Conservation (phyloP, 2,113 vertebrate genomes). For the Calcarius ornatus region DNA sequence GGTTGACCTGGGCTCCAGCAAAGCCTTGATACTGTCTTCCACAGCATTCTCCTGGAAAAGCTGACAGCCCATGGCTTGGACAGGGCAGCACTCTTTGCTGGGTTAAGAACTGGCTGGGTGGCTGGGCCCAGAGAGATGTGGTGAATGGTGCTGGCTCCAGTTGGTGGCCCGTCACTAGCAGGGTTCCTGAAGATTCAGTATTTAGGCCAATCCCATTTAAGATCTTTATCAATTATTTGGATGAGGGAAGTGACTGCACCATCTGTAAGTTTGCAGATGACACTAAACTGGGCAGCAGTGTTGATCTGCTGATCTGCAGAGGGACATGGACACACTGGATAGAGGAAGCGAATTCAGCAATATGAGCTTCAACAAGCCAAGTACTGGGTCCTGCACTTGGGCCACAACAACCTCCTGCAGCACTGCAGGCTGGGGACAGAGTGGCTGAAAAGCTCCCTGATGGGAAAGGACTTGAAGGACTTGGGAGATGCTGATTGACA, state of each 20-base stretch:
- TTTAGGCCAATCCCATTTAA: neutral
- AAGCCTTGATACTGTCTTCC: too few species aligned
- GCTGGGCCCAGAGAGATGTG: neutral
- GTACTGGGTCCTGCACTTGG: neutral
- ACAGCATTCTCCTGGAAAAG: neutral
- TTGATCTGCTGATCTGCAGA: neutral
- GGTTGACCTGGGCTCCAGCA: neutral
- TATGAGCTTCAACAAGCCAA: neutral
- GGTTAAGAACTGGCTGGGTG: neutral
- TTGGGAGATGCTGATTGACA: neutral
- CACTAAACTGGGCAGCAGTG: neutral
- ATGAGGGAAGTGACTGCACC: neutral
- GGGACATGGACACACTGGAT: neutral
- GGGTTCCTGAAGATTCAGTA: neutral
- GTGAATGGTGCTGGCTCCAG: neutral
- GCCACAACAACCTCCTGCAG: neutral
- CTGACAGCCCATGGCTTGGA: neutral
- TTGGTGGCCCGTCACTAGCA: neutral
- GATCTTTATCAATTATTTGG: neutral
- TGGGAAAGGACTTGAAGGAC: neutral
- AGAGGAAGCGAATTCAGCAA: fast-evolving
- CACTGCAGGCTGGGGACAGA: neutral
- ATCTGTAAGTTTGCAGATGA: neutral
- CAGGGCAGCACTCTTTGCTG: neutral
- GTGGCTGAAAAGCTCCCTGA: neutral